A percentile compares a stretch with the other conserved stretches of the same genome.
phyloP scores from a whole-genome alignment of 2,113 vertebrate genomes.

The Sinosuthora webbiana region DNA sequence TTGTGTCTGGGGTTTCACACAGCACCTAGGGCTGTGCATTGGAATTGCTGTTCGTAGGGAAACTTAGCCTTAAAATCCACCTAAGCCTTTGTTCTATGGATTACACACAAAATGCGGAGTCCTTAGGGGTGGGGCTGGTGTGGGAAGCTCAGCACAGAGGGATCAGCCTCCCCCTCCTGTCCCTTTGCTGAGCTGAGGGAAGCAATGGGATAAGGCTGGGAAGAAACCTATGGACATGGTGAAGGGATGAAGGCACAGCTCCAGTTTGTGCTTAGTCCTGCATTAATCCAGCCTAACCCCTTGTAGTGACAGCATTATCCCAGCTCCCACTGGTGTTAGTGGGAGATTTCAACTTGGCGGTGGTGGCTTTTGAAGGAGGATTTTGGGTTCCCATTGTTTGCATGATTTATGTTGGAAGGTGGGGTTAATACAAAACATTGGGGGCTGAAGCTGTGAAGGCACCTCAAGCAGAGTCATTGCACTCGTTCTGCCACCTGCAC shows the following conservation, averaged over 20 bases:
- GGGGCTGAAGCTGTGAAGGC: background rate
- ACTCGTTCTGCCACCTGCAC: background rate
- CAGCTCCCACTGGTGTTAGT: background rate
- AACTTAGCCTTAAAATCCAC: background rate
- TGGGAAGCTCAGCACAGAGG: background rate
- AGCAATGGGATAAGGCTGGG: background rate
- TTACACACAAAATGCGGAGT: too few species aligned
- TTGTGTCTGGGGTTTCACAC: background rate
- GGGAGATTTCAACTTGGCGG: background rate
- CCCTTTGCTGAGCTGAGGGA: background rate
- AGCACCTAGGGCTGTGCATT: background rate
- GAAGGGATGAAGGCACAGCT: background rate
- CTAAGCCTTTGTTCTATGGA: background rate
- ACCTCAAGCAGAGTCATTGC: rapidly evolving
- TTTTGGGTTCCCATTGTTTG: background rate
- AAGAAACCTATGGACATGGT: background rate
- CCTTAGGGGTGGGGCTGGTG: background rate
- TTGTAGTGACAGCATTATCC: background rate
- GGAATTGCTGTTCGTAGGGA: background rate
- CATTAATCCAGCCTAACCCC: background rate
- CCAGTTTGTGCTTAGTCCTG: background rate
- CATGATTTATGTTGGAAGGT: background rate
- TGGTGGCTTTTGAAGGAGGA: background rate
- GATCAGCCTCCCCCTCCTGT: background rate
- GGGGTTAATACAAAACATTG: background rate